Evolutionary conservation across 2,797 vertebrate genomes (phyloP).

Genomic region (Pteronotus mesoamericanus): DNA sequence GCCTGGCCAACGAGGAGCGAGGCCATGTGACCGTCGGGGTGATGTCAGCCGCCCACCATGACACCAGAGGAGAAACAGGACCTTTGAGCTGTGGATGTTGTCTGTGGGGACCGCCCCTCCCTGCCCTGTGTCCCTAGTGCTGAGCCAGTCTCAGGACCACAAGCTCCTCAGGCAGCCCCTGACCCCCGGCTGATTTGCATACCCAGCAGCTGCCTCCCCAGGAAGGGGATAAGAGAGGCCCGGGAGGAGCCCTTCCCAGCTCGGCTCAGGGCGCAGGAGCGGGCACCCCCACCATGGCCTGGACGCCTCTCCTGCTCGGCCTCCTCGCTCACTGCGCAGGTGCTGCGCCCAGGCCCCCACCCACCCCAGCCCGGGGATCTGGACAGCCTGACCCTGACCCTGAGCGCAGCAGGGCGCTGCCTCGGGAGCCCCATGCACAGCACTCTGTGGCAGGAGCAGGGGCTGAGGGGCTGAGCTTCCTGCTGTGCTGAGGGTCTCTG

Average conservation of each 20-base stretch:
- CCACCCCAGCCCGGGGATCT: fast-evolving
- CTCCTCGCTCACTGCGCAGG: neutral
- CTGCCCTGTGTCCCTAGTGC: fast-evolving
- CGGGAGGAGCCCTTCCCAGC: neutral
- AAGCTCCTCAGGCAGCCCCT: no score
- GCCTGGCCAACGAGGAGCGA: neutral
- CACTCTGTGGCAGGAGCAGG: fast-evolving
- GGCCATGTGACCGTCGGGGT: fast-evolving
- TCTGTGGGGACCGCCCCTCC: fast-evolving
- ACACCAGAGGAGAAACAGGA: no score
- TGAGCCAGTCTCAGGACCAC: neutral
- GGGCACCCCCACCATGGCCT: neutral
- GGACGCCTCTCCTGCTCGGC: neutral
- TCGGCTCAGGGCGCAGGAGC: neutral
- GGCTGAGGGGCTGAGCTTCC: neutral
- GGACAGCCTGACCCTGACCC: neutral
- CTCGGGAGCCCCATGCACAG: no score
- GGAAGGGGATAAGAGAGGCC: neutral
- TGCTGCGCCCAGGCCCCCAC: no score
- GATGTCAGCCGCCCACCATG: fast-evolving
- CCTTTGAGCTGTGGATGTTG: fast-evolving
- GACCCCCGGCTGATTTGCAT: neutral
- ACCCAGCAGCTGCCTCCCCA: neutral
- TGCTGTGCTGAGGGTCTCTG: neutral
- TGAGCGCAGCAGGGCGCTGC: fast-evolving